Base-by-base conservation (phyloP, 2,888 invertebrate species). In the Heliothis peltigera region DNA sequence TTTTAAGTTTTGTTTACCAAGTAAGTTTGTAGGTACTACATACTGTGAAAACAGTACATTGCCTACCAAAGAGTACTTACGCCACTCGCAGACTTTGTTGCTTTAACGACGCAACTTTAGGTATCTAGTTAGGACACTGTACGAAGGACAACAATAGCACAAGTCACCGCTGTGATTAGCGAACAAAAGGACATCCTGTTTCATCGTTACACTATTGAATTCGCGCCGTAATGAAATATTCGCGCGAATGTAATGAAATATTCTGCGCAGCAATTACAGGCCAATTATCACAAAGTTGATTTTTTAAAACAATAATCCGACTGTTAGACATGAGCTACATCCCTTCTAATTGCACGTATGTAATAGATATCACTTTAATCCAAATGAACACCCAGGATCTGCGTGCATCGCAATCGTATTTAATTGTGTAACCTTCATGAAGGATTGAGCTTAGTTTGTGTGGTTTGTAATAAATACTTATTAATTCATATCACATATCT, bases 141-240 rank as follows among this genome's bases (percentile, higher is more conserved):
- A 22, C 46, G 12, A 25, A 12, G 15, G 42, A 55, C 39, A 62
- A 70, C 77, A 70, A 70, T 63, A 56, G 55, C 42, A 19, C 8
- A 54, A 35, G 42, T 12, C 21, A 43, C 28, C 47, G 39, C 52
- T 43, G 48, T 56, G 35, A 64, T 71, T 71, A 52, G 32, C 15
- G 8, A 51, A 76, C 70, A 63, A 76, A 56, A 46, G 49, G 32
- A 49, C 51, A 72, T 64, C 77, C 72, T 71, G 71, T 71, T 61
- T 52, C 55, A 55, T 15, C 42, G 25, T 21, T 35, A 21, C 25
- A 19, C 53, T 42, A 60, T 69, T 59, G 18, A 54, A 54, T 51
- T 15, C 19, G 10, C 43, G 12, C 22, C 15, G 25, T 25, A 10
- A 48, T n/a, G 17, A 7, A 39, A 32, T 32, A 7, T 32, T n/a